Conservation (phyloP, 2,113 vertebrate species). For the Odontesthes bonariensis region DNA sequence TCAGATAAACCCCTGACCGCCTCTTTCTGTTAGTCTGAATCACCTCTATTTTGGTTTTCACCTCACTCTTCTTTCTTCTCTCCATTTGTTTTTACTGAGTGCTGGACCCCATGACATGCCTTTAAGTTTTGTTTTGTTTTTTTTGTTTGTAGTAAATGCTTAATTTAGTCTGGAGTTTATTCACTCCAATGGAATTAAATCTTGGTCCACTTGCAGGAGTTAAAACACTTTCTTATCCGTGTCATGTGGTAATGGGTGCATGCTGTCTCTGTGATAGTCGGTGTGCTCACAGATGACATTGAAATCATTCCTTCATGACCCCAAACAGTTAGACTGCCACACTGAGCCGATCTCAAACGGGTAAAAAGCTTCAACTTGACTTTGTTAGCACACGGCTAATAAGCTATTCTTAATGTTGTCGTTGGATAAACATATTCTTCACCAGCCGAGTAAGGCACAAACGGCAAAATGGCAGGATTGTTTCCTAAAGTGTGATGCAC, state of each 20-base stretch:
- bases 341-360: neutral
- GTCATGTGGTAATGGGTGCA: slow-evolving; percentile 6
- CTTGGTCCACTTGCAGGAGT: neutral
- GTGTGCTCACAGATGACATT: slow-evolving; percentile 6
- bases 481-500: too few relatives aligned
- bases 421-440: too few relatives aligned
- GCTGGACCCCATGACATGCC: neutral
- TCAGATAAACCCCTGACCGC: slow-evolving; percentile 1
- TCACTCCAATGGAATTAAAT: slow-evolving; percentile 10
- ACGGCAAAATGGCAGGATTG: too few relatives aligned
- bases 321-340: neutral
- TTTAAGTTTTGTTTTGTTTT: too few relatives aligned
- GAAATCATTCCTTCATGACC: neutral
- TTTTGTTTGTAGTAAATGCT: too few relatives aligned
- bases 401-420: neutral
- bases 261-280: neutral
- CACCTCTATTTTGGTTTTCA: neutral
- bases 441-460: too few relatives aligned
- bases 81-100: neutral
- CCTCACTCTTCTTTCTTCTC: neutral
- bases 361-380: neutral
- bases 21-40: neutral
- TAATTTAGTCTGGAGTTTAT: neutral
- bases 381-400: neutral
- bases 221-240: neutral